Percentiles rank a stretch among this genome's conserved stretches.
Evolutionary conservation across 2,888 invertebrate genomes (phyloP).

Genomic region (Antheraea yamamai): DNA sequence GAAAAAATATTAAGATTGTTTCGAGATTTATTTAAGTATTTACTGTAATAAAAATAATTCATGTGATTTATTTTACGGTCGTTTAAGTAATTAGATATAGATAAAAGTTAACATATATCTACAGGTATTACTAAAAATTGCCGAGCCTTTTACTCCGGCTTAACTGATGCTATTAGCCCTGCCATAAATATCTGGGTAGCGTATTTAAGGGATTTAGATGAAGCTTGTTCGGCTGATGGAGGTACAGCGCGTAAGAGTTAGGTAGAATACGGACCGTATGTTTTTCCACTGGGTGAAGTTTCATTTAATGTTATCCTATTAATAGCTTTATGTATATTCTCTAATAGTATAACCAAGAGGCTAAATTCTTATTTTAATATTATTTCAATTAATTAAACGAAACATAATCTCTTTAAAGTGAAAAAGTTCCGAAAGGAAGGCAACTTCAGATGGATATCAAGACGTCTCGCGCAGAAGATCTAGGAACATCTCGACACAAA

Average conservation of each 20-base stretch:
- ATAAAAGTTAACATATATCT: conserved; percentile 22
- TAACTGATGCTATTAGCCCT: conserved; percentile 72
- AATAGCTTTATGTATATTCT: not conserved
- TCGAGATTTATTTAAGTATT: not conserved
- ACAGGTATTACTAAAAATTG: conserved; percentile 27
- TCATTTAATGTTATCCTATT: conserved; percentile 31
- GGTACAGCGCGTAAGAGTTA: conserved; percentile 62
- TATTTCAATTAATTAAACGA: not conserved
- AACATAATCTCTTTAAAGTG: conserved; percentile 8
- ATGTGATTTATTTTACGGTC: conserved; percentile 8
- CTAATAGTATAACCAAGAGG: not conserved
- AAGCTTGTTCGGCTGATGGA: conserved; percentile 72
- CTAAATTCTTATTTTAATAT: not conserved
- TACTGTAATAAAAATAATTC: not conserved
- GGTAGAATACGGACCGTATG: conserved; percentile 49
- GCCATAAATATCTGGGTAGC: conserved; percentile 76
- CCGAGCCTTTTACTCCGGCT: conserved; percentile 49
- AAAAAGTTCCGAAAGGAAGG: conserved; percentile 16
- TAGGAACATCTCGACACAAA: conserved; percentile 41
- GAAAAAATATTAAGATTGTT: not conserved
- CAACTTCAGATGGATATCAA: conserved; percentile 24
- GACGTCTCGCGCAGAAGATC: conserved; percentile 44
- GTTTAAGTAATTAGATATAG: conserved; percentile 10
- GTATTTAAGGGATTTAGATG: conserved; percentile 76
- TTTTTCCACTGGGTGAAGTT: conserved; percentile 47